These are phyloP conservation scores for Polia nebulosa DNA, from an alignment of 2,888 invertebrate species.

Conservation along the genomic window DNA sequence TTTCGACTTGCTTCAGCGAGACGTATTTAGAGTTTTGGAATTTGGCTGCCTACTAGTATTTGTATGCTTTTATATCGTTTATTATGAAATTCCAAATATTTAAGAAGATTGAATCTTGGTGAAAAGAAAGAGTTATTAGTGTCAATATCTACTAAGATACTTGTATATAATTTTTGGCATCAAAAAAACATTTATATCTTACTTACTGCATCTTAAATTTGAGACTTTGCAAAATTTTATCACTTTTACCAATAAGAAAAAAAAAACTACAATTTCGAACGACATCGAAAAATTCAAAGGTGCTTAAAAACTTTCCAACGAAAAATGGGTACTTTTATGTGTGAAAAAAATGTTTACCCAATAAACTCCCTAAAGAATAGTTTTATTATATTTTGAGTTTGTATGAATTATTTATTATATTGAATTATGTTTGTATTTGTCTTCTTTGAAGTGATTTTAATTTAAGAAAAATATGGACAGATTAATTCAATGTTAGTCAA, in stretches of 20 bases:
- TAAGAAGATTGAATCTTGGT: not conserved
- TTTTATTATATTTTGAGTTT: not conserved
- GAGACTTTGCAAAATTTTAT: too few relatives aligned
- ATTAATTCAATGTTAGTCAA: not conserved
- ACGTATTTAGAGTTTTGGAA: not conserved
- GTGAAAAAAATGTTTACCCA: not conserved
- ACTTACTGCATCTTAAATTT: too few relatives aligned
- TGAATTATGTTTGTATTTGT: too few relatives aligned
- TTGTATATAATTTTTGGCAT: not conserved
- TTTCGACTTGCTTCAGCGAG: constrained; percentile 3
- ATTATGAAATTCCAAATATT: not conserved
- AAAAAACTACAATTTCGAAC: not conserved
- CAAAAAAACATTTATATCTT: not conserved
- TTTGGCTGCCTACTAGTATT: not conserved
- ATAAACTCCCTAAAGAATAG: not conserved
- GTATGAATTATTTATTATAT: not conserved
- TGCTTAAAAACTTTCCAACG: not conserved
- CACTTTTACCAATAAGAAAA: too few relatives aligned
- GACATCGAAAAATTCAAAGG: not conserved
- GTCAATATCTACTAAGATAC: too few relatives aligned
- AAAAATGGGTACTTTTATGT: not conserved
- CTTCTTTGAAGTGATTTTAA: not conserved
- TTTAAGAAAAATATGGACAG: not conserved
- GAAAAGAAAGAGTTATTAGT: not conserved
- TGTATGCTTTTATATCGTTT: not conserved